Evolutionary conservation across 2,888 invertebrate genomes (phyloP).

Genomic region (Chrysolina americana): DNA sequence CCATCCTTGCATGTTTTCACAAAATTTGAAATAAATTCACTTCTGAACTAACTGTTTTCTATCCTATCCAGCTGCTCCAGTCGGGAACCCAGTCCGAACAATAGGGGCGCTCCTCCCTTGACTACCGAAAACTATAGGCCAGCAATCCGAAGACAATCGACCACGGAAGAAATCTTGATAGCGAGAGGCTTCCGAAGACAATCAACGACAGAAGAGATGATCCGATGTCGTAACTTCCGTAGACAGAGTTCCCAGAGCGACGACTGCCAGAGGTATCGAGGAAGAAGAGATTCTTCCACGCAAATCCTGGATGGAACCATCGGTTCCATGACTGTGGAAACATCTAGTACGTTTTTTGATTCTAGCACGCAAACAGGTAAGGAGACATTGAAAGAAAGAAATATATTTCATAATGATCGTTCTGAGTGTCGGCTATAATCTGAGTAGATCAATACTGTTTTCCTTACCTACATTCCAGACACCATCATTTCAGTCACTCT

Average conservation of each 20-base stretch:
- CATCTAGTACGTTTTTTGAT: conserved; percentile 92
- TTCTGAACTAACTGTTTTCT: conserved; percentile 37
- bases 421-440: conserved; percentile 16
- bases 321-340: conserved; percentile 94
- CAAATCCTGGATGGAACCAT: conserved; percentile 94
- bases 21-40: conserved; percentile 26
- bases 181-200: conserved; percentile 91
- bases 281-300: conserved; percentile 87
- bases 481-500: not conserved
- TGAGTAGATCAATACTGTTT: not conserved
- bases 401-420: conserved; percentile 42
- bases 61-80: conserved; percentile 84
- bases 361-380: conserved; percentile 94
- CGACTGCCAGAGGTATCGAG: conserved; percentile 72
- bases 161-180: conserved; percentile 92
- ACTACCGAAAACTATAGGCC: conserved; percentile 76
- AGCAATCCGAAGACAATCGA: conserved; percentile 88
- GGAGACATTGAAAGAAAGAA: conserved; percentile 60
- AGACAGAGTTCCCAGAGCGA: conserved; percentile 85
- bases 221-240: conserved; percentile 91
- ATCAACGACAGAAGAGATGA: conserved; percentile 94
- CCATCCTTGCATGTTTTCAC: not conserved
- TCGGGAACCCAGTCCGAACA: conserved; percentile 88
- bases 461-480: not conserved
- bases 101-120: conserved; percentile 72